A percentile compares a stretch with the other conserved stretches of the same genome.
Conservation (phyloP, 2,113 vertebrate genomes). For the Nycticebus coucang region DNA sequence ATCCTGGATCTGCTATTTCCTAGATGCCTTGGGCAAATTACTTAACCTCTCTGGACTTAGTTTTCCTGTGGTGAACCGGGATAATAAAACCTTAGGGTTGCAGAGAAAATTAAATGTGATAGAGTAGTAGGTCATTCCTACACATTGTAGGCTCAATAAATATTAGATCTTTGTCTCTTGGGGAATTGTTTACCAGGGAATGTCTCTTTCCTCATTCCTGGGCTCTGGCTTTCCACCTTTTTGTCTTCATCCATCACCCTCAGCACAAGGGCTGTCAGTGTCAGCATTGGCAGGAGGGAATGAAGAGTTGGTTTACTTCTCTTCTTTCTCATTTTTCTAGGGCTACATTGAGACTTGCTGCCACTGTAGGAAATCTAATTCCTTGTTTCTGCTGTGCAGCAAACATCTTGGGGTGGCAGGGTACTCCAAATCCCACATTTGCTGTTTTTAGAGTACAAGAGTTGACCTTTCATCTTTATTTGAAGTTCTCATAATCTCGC, state of each 20-base stretch:
- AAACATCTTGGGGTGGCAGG: accelerated
- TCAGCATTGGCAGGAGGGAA: background rate
- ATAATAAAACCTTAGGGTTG: accelerated
- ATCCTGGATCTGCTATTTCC: background rate
- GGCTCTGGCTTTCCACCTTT: background rate
- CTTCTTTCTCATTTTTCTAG: background rate
- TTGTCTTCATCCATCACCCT: accelerated
- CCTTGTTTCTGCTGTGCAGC: background rate
- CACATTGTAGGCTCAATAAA: accelerated
- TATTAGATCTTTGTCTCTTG: accelerated
- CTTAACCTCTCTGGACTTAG: background rate
- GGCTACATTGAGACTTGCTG: background rate
- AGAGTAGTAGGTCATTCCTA: background rate
- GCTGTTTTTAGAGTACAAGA: background rate
- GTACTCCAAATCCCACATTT: accelerated
- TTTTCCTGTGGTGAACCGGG: background rate
- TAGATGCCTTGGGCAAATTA: accelerated
- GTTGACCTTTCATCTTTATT: background rate
- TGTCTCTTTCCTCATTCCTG: background rate
- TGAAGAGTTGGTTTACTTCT: background rate
- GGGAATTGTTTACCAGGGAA: background rate
- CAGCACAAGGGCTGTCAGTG: background rate
- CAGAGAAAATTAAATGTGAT: background rate
- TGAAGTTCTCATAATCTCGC: background rate
- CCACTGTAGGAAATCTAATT: background rate